Conservation (phyloP, 2,797 vertebrate species). For the Lycodopsis pacificus region DNA sequence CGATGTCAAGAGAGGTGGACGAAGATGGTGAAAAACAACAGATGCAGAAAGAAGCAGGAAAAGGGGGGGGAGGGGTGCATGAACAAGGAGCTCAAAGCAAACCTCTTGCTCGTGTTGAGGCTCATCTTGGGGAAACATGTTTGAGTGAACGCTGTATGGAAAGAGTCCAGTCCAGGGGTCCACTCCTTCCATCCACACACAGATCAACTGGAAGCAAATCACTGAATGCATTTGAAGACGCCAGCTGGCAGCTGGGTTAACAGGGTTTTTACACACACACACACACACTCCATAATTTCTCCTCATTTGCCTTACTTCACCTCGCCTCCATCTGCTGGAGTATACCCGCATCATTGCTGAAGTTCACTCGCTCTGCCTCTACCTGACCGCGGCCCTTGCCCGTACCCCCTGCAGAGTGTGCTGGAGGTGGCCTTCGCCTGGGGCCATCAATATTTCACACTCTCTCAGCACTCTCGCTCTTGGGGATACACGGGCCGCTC, state of each 20-base stretch:
- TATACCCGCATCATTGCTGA: conserved; percentile 13
- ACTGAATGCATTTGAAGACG: conserved; percentile 41
- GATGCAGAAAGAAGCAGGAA: conserved; percentile 2
- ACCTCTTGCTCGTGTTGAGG: conserved; percentile 27
- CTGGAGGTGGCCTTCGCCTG: conserved; percentile 61
- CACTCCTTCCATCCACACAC: not conserved
- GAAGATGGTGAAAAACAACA: conserved; percentile 30
- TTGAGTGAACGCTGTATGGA: not conserved
- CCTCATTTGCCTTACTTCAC: conserved; percentile 28
- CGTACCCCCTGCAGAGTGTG: conserved; percentile 55
- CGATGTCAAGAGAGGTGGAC: conserved; percentile 42
- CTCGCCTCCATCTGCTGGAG: conserved; percentile 38
- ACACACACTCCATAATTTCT: conserved; percentile 14
- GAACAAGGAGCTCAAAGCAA: conserved; percentile 34
- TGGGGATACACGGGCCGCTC: conserved; percentile 42
- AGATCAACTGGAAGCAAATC: conserved; percentile 55
- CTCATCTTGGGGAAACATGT: conserved; percentile 18
- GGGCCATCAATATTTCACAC: conserved; percentile 78
- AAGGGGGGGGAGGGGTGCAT: conserved; percentile 27
- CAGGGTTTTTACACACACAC: conserved; percentile 29
- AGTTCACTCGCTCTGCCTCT: conserved; percentile 45
- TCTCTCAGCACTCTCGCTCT: conserved; percentile 43
- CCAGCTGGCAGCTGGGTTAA: conserved; percentile 58
- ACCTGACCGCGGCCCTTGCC: conserved; percentile 33
- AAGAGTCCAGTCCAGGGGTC: conserved; percentile 18